Evolutionary conservation across 30 jellyfish, hydroid and myxozoan species (phyloP), one percentile per base, ranked within the genome.

Genomic region (Aurelia coerulea): DNA sequence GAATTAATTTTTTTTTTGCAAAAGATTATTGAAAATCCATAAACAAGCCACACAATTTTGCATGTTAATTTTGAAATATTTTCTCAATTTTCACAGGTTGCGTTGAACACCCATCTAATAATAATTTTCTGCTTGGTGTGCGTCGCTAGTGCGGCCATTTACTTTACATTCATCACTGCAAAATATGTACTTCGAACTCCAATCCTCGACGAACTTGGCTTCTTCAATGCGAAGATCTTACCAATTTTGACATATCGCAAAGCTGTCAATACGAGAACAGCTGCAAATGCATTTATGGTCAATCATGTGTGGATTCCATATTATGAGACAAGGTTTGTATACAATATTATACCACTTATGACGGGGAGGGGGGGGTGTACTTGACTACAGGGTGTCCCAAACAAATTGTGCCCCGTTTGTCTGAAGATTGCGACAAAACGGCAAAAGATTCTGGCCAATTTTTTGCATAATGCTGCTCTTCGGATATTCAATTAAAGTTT

Each of bases 301-400:
- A 83, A 83, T 52, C 92, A 83, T 70, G 85, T 83, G n/a, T 85
- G 62, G 34, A 70, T 83, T 52, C 92, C 92, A 2, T 83, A 83
- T 37, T 83, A 83, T 74, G 92, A 83, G 63, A 85, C 92, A 59
- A 83, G 92, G 92, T 83, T 7, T 5, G 76, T n/a, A 19, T 35
- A 0, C 10, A 31, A 23, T 7, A 3, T 11, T 29, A 19, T n/a
- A n/a, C 9, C 9, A 3, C 9, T 39, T 39, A 0, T 6, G 50
- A 8, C 9, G 50, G 50, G 50, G 46, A 4, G 46, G 46, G 46
- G 4, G 4, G 46, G 46, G 46, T 37, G 5, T 39, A 2, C 7
- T 39, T 39, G 5, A 39, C 5, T 39, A 39, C n/a, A n/a, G n/a
- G n/a, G n/a, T n/a, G n/a, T n/a, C n/a, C n/a, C n/a, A n/a, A n/a